phyloP scores from a whole-genome alignment of 2,113 vertebrate species.

The human (Homo sapiens) region GRCh38 chr6:31960001-31960500 shows the following conservation, averaged over 20 bases:
- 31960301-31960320: slow-evolving; percentile 92
- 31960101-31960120: slow-evolving; percentile 88
- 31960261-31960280: slow-evolving; percentile 84
- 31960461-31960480: slow-evolving; percentile 93
- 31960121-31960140: slow-evolving; percentile 67
- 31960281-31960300: slow-evolving; percentile 90
- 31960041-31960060: slow-evolving; percentile 89
- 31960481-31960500: slow-evolving; percentile 89
- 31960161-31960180: not conserved
- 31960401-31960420: not conserved
- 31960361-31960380: not conserved
- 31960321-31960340: slow-evolving; percentile 93
- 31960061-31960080: slow-evolving; percentile 88
- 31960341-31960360: not conserved
- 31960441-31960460: slow-evolving; percentile 90
- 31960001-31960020: slow-evolving; percentile 89
- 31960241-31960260: slow-evolving; percentile 86
- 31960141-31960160: not conserved
- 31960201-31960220: slow-evolving; percentile 74
- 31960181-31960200: not conserved
- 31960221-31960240: slow-evolving; percentile 85
- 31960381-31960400: not conserved
- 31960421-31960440: slow-evolving; percentile 85
- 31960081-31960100: slow-evolving; percentile 90
- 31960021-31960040: slow-evolving; percentile 89